Percentiles rank a stretch among this genome's conserved stretches.
Conservation (phyloP, 2,888 invertebrate genomes). For the Clitarchus hookeri region DNA sequence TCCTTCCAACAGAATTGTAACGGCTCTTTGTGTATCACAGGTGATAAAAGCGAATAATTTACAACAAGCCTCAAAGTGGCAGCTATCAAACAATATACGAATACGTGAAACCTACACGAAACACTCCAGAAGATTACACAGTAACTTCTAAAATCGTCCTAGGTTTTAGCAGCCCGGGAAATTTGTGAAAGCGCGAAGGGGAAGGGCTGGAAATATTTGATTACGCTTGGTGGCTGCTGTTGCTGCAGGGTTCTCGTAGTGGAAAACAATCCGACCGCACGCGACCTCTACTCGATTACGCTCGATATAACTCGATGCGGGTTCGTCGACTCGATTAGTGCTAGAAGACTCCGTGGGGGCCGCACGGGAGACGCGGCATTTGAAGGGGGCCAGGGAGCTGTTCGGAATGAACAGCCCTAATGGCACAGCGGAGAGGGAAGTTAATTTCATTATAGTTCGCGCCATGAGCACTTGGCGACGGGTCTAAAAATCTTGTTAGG, state of each 20-base stretch:
- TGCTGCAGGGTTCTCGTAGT: background rate
- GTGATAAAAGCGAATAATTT: too few relatives aligned
- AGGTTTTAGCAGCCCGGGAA: background rate
- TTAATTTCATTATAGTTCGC: background rate
- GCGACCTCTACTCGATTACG: slow-evolving; percentile 9
- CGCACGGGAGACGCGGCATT: background rate
- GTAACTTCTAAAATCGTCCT: background rate
- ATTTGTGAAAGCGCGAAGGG: too few relatives aligned
- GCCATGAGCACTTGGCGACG: background rate
- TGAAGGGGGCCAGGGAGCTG: background rate
- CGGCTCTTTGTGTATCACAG: too few relatives aligned
- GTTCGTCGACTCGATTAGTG: slow-evolving; percentile 1
- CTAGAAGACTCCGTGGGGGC: background rate
- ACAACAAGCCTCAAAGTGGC: too few relatives aligned
- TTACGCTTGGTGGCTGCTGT: background rate
- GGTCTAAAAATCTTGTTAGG: background rate
- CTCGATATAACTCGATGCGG: slow-evolving; percentile 14
- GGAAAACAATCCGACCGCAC: slow-evolving; percentile 9
- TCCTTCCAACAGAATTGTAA: too few relatives aligned
- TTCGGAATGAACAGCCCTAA: background rate
- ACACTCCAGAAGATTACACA: too few relatives aligned
- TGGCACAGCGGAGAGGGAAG: background rate
- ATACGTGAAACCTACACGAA: too few relatives aligned
- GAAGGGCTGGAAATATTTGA: too few relatives aligned
- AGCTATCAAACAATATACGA: too few relatives aligned